phyloP scores from a whole-genome alignment of 2,113 vertebrate species.

The Hydrochoerus hydrochaeris region DNA sequence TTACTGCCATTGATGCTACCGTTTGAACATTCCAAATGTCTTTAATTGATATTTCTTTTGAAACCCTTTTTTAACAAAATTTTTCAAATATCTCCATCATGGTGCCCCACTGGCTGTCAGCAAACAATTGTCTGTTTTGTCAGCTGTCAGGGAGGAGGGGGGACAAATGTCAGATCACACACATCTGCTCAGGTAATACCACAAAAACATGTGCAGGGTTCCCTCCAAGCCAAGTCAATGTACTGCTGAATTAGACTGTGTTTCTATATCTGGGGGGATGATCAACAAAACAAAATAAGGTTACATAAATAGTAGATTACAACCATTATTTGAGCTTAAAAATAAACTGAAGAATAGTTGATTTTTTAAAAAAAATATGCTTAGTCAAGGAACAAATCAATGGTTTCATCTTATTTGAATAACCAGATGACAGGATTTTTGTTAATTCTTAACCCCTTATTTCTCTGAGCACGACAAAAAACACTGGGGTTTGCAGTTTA shows the following conservation, averaged over 20 bases:
- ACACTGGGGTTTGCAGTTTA: neutral
- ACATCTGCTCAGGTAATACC: neutral
- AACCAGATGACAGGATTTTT: neutral
- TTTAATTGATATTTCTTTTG: neutral
- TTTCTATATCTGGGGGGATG: neutral
- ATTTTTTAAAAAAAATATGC: neutral
- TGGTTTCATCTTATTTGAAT: neutral
- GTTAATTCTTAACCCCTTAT: neutral
- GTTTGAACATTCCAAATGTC: neutral
- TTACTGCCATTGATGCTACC: neutral
- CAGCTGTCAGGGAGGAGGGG: neutral
- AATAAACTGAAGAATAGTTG: neutral
- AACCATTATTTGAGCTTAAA: neutral
- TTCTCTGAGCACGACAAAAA: neutral
- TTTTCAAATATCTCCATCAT: neutral
- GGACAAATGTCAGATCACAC: rapidly evolving
- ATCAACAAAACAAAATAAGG: constrained; percentile 24
- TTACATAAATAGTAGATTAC: neutral
- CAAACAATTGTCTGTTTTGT: rapidly evolving
- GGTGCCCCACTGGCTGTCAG: neutral
- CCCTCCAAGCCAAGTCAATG: neutral
- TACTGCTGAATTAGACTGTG: neutral
- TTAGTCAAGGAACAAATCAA: neutral
- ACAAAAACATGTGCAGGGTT: neutral
- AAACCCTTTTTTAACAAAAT: neutral